These are phyloP conservation scores for Thryonomys swinderianus DNA, from an alignment of 2,113 vertebrate genomes.

Conservation along the genomic window DNA sequence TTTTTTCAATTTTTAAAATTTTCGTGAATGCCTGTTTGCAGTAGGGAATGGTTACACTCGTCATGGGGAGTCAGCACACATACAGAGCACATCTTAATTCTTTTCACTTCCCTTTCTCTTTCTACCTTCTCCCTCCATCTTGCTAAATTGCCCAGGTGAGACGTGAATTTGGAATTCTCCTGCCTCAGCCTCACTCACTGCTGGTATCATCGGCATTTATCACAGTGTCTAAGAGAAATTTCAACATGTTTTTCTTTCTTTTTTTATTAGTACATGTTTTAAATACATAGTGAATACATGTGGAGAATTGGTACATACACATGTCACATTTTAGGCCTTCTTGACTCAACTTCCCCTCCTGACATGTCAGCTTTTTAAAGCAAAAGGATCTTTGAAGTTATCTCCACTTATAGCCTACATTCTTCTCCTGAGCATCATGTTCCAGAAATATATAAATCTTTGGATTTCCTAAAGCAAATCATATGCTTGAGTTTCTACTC, in stretches of 20 bases:
- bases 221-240: neutral
- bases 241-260: neutral
- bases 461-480: constrained; percentile 14
- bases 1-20: neutral
- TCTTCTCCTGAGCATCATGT: neutral
- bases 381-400: neutral
- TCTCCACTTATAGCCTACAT: neutral
- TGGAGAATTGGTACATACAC: neutral
- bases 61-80: neutral
- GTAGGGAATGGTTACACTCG: neutral
- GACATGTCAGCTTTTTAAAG: neutral
- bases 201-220: neutral
- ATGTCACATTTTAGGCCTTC: neutral
- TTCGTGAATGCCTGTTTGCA: neutral
- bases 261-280: neutral
- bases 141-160: neutral
- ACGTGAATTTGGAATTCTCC: neutral
- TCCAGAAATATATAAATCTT: constrained; percentile 7
- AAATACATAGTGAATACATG: neutral
- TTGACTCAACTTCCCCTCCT: neutral
- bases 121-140: neutral
- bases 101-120: neutral
- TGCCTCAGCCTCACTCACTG: neutral
- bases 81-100: neutral
- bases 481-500: neutral